Base-by-base conservation (phyloP, 2,888 invertebrate species). In the Apomyelois bistriatella region DNA sequence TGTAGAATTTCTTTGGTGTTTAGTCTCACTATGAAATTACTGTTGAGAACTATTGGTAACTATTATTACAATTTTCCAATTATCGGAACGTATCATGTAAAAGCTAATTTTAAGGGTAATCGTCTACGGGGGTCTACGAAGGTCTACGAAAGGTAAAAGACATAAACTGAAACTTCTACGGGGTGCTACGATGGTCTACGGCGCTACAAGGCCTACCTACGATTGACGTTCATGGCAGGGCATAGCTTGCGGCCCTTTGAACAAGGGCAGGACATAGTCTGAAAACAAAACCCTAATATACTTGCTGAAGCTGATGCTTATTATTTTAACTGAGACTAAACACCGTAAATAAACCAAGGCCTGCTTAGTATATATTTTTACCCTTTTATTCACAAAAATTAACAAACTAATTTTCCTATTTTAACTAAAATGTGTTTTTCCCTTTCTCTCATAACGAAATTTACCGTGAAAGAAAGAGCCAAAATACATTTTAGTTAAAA, bases 201-300 rank as follows among this genome's bases (percentile, higher is more conserved):
- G 15, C 13, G 35, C 61, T 64, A 64, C 61, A 57, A 43, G 59
- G 62, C 67, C 68, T 71, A 73, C 74, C 73, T 61, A 70, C 50
- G 47, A 22, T 9, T 13, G 38, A 46, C 17, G 38, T 22, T 2
- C 22, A 22, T 22, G 5, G 65, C 70, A 53, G 65, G 72, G 60
- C 73, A 76, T 12, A 57, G 38, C 53, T 60, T 61, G 49, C 51
- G 62, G 41, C 54, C 52, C 12, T 49, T 50, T 32, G 58, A 53
- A 62, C 76, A 76, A 37, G 70, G 60, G 61, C 78, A 75, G 64
- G 65, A 69, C 76, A 76, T 76, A 63, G 32, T 50, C 50, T 50
- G 50, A 50, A 50, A 50, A 50, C 13, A 49, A 49, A 49, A 16
- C 37, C 13, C 28, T 5, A 0, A 48, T 48, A 6, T 17, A 36